Evolutionary conservation across 2,113 vertebrate species (phyloP), one percentile per base, ranked within the genome.

Genomic region (Chloropsis hardwickii): DNA sequence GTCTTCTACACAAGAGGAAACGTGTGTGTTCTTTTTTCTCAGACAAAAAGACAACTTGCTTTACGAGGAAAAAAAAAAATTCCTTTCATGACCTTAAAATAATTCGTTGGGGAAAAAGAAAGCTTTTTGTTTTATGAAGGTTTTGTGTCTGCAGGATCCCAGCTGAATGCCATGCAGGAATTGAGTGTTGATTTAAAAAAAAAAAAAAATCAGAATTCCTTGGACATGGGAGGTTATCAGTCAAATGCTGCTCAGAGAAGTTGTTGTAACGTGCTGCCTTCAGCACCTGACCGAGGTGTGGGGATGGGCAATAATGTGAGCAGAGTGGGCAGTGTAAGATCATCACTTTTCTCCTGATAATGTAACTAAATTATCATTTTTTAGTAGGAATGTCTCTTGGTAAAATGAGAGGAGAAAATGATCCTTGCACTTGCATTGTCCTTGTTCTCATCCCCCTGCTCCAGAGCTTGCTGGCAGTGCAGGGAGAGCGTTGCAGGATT

Each of bases 401-500:
- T 33, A 15, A 65, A 81, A 88, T 1, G 17, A 42, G 60, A 45
- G 27, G 37, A 25, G 47, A 42, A 54, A 12, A 58, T 33, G 2
- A 7, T 23, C 51, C 21, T 9, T 27, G 4, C 19, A 3, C 16
- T 0, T 2, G 1, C 5, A 4, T 31, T 53, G 44, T 27, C 62
- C 37, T 65, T 66, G 45, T 69, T 62, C 14, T 51, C 47, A 12
- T 39, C 28, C 27, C 40, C 28, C 29, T 67, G 69, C 40, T 88
- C 48, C 66, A 22, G 62, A 51, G 51, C 44, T 47, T 2, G 15
- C 50, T 6, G 5, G 48, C 6, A 5, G 10, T 6, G 65, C 62
- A 11, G 4, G 57, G 62, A 19, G 77, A 47, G 12, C 21, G 0
- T 40, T 48, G 53, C 71, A 45, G 62, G 86, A 27, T 58, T 65